Evolutionary conservation across 2,797 vertebrate species (phyloP).

Genomic region (Spinibarbus caldwelli): DNA sequence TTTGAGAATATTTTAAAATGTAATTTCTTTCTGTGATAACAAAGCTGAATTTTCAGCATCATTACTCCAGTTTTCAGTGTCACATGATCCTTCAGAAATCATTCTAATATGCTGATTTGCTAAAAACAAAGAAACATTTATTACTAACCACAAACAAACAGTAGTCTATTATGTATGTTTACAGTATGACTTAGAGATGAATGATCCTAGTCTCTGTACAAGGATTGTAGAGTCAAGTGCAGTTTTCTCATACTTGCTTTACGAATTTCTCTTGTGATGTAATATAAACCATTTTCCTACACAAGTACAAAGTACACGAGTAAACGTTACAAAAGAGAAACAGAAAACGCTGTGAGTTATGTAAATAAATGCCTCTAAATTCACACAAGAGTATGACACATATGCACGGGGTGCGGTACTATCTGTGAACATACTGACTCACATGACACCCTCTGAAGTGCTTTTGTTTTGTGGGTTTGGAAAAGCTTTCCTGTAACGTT

Average conservation of each 20-base stretch:
- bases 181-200: too few species aligned
- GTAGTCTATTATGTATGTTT: neutral
- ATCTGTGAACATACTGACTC: slow-evolving; percentile 4
- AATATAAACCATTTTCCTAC: neutral
- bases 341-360: neutral
- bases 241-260: slow-evolving; percentile 8
- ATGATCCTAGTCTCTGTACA: neutral
- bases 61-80: neutral
- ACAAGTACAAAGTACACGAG: neutral
- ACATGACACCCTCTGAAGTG: slow-evolving; percentile 34
- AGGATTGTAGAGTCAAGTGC: neutral
- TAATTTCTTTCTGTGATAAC: neutral
- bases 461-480: slow-evolving; percentile 42
- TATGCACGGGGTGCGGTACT: neutral
- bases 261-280: neutral
- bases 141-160: neutral
- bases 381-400: slow-evolving; percentile 2
- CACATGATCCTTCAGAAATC: neutral
- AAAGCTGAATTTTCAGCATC: neutral
- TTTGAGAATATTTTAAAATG: neutral
- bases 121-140: neutral
- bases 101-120: neutral
- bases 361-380: slow-evolving; percentile 22
- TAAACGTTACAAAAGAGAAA: neutral
- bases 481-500: slow-evolving; percentile 34